Evolutionary conservation across 2,113 vertebrate species (phyloP).

Genomic region (Calonectris borealis): DNA sequence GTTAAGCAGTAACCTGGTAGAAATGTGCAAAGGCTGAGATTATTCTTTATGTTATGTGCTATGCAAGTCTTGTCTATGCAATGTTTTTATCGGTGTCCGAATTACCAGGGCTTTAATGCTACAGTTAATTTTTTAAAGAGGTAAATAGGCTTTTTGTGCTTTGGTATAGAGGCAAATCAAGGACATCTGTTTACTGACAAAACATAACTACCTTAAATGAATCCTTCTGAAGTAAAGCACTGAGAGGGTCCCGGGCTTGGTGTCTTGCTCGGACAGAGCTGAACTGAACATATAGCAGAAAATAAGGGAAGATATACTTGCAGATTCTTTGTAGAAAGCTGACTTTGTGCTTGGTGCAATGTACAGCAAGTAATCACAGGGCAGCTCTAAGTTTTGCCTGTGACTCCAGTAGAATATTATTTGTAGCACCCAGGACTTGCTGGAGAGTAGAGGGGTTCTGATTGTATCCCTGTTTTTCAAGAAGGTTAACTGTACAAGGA

Average conservation of each 20-base stretch:
- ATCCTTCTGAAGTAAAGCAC: background rate
- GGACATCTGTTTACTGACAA: background rate
- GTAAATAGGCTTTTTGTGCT: background rate
- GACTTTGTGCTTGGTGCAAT: background rate
- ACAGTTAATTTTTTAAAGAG: background rate
- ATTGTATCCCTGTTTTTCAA: background rate
- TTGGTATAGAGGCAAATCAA: background rate
- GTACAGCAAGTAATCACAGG: background rate
- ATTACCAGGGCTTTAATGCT: background rate
- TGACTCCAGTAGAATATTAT: background rate
- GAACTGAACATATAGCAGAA: background rate
- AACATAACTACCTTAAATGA: background rate
- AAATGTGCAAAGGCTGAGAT: background rate
- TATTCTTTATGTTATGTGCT: background rate
- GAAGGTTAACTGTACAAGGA: background rate
- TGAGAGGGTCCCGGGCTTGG: background rate
- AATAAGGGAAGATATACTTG: background rate
- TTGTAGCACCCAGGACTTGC: background rate
- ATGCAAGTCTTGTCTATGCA: background rate
- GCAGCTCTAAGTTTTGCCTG: background rate
- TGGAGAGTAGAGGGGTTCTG: background rate
- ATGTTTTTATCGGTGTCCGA: background rate
- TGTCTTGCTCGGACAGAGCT: background rate
- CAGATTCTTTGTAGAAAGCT: background rate
- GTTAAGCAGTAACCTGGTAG: background rate